Evolutionary conservation across 2,797 vertebrate genomes (phyloP).

Genomic region (Chelon labrosus): DNA sequence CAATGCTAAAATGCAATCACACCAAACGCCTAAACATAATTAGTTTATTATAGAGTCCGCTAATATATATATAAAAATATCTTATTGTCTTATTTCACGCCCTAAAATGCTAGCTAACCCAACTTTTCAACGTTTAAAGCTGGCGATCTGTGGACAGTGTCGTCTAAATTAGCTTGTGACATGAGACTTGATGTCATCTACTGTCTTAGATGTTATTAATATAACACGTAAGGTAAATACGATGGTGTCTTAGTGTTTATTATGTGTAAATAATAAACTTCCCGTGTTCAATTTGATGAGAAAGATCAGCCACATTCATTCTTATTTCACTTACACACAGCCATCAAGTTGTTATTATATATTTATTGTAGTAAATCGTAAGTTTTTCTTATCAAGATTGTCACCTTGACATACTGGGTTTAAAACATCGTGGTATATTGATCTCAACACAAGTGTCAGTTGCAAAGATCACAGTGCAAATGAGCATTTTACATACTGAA

Average conservation of each 20-base stretch:
- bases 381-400: background rate
- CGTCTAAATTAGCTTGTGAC: background rate
- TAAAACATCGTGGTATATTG: too few species aligned
- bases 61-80: too few species aligned
- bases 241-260: background rate
- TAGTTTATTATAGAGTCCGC: rapidly evolving
- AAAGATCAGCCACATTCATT: background rate
- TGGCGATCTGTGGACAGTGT: background rate
- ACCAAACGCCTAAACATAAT: background rate
- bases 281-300: background rate
- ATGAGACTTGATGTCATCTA: background rate
- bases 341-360: background rate
- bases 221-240: background rate
- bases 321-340: background rate
- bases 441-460: too few species aligned
- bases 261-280: too few species aligned
- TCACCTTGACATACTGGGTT: background rate
- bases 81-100: background rate
- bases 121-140: conserved; percentile 17
- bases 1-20: background rate
- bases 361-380: background rate
- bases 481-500: background rate
- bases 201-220: background rate
- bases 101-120: conserved; percentile 21
- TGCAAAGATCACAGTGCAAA: too few species aligned